Percentiles rank a stretch among this genome's conserved stretches.
These are phyloP conservation scores for Cyclophora albipunctata DNA, from an alignment of 2,888 invertebrate genomes.

Conservation along the genomic window DNA sequence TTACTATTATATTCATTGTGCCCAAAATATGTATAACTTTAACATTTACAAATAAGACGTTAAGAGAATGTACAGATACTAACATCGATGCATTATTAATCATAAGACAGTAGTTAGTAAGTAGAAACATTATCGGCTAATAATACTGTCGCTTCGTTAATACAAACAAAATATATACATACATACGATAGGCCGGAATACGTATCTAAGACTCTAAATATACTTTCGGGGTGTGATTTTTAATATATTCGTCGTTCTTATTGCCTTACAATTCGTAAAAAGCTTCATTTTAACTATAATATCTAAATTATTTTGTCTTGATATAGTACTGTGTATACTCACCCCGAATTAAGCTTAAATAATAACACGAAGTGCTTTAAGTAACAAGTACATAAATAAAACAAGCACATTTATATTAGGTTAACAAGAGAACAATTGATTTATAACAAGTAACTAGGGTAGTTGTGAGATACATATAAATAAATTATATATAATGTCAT, in stretches of 20 bases:
- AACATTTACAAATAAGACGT: slow-evolving; percentile 1
- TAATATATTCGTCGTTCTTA: no score
- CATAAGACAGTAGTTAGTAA: slow-evolving; percentile 47
- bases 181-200: slow-evolving; percentile 19
- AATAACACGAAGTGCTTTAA: slow-evolving; percentile 7
- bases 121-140: slow-evolving; percentile 21
- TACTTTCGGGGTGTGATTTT: no score
- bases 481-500: no score
- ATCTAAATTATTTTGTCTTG: no score
- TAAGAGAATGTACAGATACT: slow-evolving; percentile 21
- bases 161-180: slow-evolving; percentile 6
- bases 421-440: neutral
- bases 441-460: no score
- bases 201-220: slow-evolving; percentile 1
- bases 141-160: slow-evolving; percentile 12
- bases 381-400: slow-evolving; percentile 14
- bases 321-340: no score
- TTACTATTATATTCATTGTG: slow-evolving; percentile 9
- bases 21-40: slow-evolving; percentile 11
- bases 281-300: no score
- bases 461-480: no score
- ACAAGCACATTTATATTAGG: neutral
- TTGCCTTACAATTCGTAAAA: no score
- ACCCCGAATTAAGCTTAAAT: neutral
- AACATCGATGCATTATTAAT: slow-evolving; percentile 44